Conservation (phyloP, 2,888 invertebrate genomes). For the Xiphydria camelus region DNA sequence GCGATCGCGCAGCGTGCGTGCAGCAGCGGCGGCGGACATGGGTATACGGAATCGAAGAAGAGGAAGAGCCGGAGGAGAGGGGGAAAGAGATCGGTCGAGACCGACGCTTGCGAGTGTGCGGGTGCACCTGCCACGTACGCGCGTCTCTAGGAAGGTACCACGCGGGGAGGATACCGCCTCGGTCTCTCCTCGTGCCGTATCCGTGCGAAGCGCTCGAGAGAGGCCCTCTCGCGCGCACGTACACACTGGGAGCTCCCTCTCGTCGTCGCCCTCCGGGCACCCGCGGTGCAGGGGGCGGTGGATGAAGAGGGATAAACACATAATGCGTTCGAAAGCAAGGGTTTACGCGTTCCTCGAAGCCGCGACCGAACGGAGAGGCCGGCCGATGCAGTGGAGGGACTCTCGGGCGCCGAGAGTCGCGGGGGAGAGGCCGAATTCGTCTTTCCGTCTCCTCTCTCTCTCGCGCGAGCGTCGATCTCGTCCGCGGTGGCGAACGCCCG, state of each 20-base stretch:
- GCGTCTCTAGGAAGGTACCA: too few species aligned
- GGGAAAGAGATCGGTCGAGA: neutral
- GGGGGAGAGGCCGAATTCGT: too few species aligned
- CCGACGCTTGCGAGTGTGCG: neutral
- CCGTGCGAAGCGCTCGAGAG: too few species aligned
- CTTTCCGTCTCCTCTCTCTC: too few species aligned
- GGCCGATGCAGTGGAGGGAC: conserved; percentile 35
- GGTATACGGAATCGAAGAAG: conserved; percentile 2
- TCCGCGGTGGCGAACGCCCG: too few species aligned
- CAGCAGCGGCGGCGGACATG: conserved; percentile 2
- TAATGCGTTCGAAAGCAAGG: conserved; percentile 45
- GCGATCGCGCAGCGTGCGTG: conserved; percentile 10
- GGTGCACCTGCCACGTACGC: conserved; percentile 3
- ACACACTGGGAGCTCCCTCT: too few species aligned
- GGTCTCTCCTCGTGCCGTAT: too few species aligned
- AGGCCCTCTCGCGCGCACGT: too few species aligned
- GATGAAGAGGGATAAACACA: conserved; percentile 46
- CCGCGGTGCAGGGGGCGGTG: conserved; percentile 24
- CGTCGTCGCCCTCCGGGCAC: too few species aligned
- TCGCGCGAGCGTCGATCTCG: too few species aligned
- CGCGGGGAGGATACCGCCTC: neutral
- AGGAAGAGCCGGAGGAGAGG: neutral
- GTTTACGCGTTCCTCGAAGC: conserved; percentile 51
- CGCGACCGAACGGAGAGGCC: conserved; percentile 29
- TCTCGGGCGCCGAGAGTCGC: too few species aligned